phyloP scores from a whole-genome alignment of 2,888 invertebrate species.

The Nephrotoma flavescens region DNA sequence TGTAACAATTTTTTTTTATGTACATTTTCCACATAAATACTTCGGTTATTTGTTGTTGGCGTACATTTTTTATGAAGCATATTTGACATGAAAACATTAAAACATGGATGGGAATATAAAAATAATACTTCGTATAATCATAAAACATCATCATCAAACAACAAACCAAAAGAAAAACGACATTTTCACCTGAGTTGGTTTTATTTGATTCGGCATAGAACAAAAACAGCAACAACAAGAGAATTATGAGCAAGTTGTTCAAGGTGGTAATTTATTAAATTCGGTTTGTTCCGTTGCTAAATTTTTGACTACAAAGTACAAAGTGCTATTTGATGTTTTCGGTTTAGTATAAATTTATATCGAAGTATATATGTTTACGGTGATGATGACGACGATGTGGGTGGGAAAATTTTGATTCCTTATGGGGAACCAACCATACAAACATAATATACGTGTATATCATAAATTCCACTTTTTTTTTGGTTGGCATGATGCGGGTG shows the following conservation, averaged over 20 bases:
- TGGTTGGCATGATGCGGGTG: neutral
- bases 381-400: neutral
- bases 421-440: neutral
- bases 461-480: neutral
- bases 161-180: neutral
- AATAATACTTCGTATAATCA: neutral
- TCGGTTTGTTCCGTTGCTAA: neutral
- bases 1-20: neutral
- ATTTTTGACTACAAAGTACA: neutral
- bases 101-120: neutral
- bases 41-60: neutral
- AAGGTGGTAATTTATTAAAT: neutral
- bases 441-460: neutral
- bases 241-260: neutral
- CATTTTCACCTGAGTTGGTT: neutral
- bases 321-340: neutral
- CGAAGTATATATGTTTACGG: neutral
- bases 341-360: neutral
- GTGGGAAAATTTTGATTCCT: neutral
- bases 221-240: too few relatives aligned
- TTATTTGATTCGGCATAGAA: neutral
- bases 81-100: neutral
- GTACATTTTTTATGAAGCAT: neutral
- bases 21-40: neutral
- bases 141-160: neutral